phyloP scores from a whole-genome alignment of 1,140 invertebrate species.

The Paramacrobiotus metropolitanus region DNA sequence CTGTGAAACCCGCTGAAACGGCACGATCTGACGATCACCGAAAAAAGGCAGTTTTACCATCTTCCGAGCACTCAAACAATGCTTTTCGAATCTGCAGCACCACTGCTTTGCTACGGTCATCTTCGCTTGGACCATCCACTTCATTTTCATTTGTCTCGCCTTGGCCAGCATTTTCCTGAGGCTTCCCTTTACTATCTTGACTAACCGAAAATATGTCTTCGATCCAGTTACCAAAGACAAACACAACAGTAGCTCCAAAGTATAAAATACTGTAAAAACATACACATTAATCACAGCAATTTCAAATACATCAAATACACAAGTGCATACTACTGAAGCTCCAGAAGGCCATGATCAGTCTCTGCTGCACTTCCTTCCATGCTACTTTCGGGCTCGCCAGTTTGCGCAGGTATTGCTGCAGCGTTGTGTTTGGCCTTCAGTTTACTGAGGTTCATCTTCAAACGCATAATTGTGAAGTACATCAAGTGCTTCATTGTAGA shows the following conservation, averaged over 20 bases:
- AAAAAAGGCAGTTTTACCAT: too few species aligned
- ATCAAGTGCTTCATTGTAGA: neutral
- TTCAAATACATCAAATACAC: too few species aligned
- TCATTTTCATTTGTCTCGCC: neutral
- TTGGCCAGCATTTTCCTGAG: neutral
- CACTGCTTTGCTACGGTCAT: neutral
- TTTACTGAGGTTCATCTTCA: neutral
- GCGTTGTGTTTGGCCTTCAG: neutral
- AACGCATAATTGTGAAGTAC: neutral
- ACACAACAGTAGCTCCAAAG: neutral
- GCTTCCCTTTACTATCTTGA: neutral
- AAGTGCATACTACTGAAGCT: too few species aligned
- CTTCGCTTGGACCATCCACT: neutral
- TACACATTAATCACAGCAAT: neutral
- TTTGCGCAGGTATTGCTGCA: neutral
- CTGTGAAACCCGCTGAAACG: too few species aligned
- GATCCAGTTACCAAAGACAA: neutral
- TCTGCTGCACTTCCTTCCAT: too few species aligned
- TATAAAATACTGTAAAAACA: neutral
- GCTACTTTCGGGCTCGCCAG: too few species aligned
- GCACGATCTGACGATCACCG: too few species aligned
- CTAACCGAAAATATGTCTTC: neutral
- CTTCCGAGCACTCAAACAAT: neutral
- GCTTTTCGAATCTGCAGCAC: neutral
- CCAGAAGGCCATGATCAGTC: too few species aligned